Conservation (phyloP, 2,797 vertebrate genomes). For the Brachyalestes nurse region DNA sequence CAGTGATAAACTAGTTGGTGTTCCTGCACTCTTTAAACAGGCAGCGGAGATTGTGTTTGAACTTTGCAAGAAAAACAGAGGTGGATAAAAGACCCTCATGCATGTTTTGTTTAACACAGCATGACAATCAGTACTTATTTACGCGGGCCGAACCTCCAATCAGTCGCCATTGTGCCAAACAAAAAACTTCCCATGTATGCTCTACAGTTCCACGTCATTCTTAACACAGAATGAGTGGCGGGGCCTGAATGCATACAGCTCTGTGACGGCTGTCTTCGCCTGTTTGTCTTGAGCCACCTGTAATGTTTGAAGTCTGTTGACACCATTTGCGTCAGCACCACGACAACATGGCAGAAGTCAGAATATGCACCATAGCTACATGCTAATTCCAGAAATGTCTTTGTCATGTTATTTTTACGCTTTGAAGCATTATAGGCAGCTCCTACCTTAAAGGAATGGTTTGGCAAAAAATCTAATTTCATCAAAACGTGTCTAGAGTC, state of each 20-base stretch:
- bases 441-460: no score
- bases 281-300: conserved; percentile 19
- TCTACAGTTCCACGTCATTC: background rate
- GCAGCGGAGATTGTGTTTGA: background rate
- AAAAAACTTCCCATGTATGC: background rate
- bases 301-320: conserved; percentile 15
- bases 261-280: background rate
- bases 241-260: background rate
- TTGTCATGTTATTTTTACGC: background rate
- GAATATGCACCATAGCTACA: conserved; percentile 10
- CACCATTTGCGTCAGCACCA: conserved; percentile 13
- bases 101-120: background rate
- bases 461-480: no score
- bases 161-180: conserved; percentile 22
- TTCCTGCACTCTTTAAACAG: background rate
- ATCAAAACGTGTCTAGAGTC: no score
- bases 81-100: no score
- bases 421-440: background rate
- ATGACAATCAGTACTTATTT: conserved; percentile 21
- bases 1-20: background rate
- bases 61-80: background rate
- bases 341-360: conserved; percentile 4
- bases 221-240: background rate
- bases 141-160: conserved; percentile 1
- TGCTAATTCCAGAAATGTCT: background rate